Base-by-base conservation (phyloP, 2,113 vertebrate species). In the Phaethornis superciliosus region DNA sequence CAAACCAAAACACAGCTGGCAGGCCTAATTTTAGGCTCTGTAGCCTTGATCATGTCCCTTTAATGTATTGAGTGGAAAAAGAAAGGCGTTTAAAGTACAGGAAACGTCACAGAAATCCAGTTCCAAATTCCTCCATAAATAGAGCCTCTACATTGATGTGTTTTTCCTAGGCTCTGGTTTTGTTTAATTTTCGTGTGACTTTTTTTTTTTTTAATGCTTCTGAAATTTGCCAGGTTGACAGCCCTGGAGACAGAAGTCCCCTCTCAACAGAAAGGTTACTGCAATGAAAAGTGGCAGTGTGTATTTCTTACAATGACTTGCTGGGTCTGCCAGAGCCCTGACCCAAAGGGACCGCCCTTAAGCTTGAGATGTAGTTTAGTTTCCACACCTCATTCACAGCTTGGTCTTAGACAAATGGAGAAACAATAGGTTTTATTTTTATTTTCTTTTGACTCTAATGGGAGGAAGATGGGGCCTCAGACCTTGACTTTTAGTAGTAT, bases 21-120 rank as follows among this genome's bases (percentile, higher is more conserved):
- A 95, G 83, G 74, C 94, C 95, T 98, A 95, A 96, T 97, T 97
- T 97, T 96, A 98, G 95, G 85, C 88, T 75, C 85, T 94, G 91
- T 96, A 95, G 74, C 94, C 92, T 97, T 97, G 95, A 96, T 96
- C 96, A 35, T 91, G 64, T 96, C 85, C 93, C 91, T 96, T 97
- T 94, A 96, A 98, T 95, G 90, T 92, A 96, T 90, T 93, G 93
- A 93, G 76, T 91, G 83, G 93, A 88, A 92, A 64, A 88, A 95
- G 77, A 96, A 96, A 96, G 94, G 69, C 40, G 1, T 88, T 95
- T 96, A 94, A 96, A 93, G 89, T 93, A 96, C 90, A 97, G 95
- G 97, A 97, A 95, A 90, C n/a, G 4, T 95, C 89, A 94, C 68
- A 95, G 72, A 96, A 95, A 49, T 82, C 80, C 58, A 90, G 77